These are phyloP conservation scores for Drosophila phalerata DNA, from an alignment of 2,888 invertebrate genomes.

Conservation along the genomic window DNA sequence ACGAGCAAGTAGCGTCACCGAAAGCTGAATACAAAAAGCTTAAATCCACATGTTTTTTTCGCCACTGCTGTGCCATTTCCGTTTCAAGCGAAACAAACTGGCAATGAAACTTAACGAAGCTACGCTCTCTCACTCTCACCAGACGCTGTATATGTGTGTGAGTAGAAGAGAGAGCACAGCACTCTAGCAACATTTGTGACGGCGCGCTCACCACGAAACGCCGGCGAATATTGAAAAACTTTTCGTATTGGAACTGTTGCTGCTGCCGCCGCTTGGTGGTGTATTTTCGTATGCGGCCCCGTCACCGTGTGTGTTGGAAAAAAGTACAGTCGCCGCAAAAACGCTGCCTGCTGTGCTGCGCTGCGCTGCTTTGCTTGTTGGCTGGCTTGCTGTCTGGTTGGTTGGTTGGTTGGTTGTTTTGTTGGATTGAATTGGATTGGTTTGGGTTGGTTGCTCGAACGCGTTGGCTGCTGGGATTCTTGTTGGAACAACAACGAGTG, in stretches of 20 bases:
- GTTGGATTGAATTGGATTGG: constrained; percentile 28
- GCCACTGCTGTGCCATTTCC: constrained; percentile 67
- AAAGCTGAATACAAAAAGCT: constrained; percentile 70
- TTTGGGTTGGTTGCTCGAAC: constrained; percentile 48
- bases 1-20: constrained; percentile 19
- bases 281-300: constrained; percentile 51
- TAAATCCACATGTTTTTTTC: constrained; percentile 78
- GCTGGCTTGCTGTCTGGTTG: constrained; percentile 27
- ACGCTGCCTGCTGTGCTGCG: constrained; percentile 53
- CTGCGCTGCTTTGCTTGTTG: constrained; percentile 30
- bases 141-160: constrained; percentile 13
- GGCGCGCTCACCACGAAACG: constrained; percentile 47
- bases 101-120: constrained; percentile 63
- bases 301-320: constrained; percentile 73
- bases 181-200: constrained; percentile 77
- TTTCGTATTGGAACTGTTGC: constrained; percentile 81
- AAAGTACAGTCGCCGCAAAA: constrained; percentile 85
- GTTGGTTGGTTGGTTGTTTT: constrained; percentile 28
- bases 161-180: constrained; percentile 29
- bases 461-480: constrained; percentile 77
- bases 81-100: constrained; percentile 63
- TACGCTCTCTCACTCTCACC: constrained; percentile 33
- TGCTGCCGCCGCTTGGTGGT: constrained; percentile 62
- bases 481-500: constrained; percentile 65
- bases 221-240: constrained; percentile 82